Base-by-base conservation (phyloP, 35 echinoderm and acorn worm genomes). In the Apostichopus californicus region DNA sequence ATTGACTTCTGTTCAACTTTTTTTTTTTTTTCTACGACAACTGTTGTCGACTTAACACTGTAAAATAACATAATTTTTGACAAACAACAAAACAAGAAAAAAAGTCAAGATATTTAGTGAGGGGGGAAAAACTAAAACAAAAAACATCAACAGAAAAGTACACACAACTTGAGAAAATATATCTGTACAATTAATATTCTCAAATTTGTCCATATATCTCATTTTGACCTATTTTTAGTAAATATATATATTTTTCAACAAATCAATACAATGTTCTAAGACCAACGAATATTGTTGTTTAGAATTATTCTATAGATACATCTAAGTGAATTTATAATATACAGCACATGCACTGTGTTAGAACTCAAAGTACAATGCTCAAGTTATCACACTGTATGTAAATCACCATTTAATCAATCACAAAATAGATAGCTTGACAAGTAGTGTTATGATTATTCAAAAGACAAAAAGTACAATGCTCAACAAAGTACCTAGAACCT, bases 141-240 rank as follows among this genome's bases (percentile, higher is more conserved):
- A 82, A 82, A 82, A 82, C 23, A 55, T 66, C 63, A 82, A 55
- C 34, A 56, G 34, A 82, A 82, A 34, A 82, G 55, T 82, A 82
- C 79, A 82, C 79, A 82, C 79, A 82, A 55, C 28, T 82, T 82
- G 79, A 82, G 79, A 82, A 82, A 82, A 82, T 82, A 82, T 82
- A 82, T 82, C 79, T 82, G 79, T 82, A 82, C 79, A 82, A 82
- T 82, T 82, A 54, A 82, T 82, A 82, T 82, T 82, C 79, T 82
- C 79, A 82, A 82, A 82, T 82, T 26, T 82, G 79, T 82, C 79
- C 79, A 82, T 82, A 82, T 82, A 82, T 82, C 79, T 82, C 15
- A 82, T 82, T 82, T 46, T 82, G 28, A 82, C 79, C 79, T 82
- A 82, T 82, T 82, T 80, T 82, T 82, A 55, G 80, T 83, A 83